phyloP scores from a whole-genome alignment of 2,888 invertebrate species.

The Gari tellinella region DNA sequence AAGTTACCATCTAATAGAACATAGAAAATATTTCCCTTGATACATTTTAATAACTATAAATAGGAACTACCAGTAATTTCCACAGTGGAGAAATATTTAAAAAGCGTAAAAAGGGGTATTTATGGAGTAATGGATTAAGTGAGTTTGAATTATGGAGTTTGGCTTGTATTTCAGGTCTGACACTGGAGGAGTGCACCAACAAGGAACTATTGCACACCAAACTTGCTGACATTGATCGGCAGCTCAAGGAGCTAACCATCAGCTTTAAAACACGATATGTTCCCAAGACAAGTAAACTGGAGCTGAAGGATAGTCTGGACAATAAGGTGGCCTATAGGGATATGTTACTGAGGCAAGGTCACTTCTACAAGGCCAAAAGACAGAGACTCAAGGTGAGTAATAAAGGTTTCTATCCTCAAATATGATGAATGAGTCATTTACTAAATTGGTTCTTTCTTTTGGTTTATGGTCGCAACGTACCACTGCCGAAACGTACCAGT shows the following conservation, averaged over 20 bases:
- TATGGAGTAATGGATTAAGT: no score
- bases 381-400: conserved; percentile 74
- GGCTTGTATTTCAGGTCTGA: conserved; percentile 75
- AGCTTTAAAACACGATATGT: conserved; percentile 79
- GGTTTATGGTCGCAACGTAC: no score
- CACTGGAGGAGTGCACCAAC: conserved; percentile 81
- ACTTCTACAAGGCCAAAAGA: conserved; percentile 76
- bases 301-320: conserved; percentile 76
- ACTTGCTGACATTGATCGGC: conserved; percentile 78
- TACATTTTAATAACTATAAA: no score
- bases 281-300: conserved; percentile 73
- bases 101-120: no score
- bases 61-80: no score
- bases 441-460: no score
- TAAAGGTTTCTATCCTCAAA: neutral
- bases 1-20: no score
- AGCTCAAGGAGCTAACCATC: conserved; percentile 79
- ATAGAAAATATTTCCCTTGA: no score
- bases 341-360: conserved; percentile 75
- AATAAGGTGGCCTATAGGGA: conserved; percentile 77
- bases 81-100: no score
- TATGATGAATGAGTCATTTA: no score
- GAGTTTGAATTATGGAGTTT: no score
- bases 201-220: conserved; percentile 73
- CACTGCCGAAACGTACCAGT: no score